Conservation (phyloP, 2,797 vertebrate genomes). For the Tenualosa thibaudeaui region DNA sequence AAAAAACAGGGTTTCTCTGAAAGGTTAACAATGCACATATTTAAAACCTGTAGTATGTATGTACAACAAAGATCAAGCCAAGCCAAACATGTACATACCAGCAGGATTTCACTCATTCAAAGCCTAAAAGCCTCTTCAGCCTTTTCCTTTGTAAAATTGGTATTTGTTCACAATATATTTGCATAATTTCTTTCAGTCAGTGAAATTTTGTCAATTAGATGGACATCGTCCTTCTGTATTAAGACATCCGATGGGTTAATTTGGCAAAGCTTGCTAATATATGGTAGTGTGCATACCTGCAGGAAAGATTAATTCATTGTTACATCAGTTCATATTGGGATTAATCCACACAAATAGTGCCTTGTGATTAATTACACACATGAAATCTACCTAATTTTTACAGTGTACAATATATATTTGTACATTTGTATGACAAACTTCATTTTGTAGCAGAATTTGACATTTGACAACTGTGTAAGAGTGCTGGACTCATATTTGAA, state of each 20-base stretch:
- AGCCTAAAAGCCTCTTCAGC: constrained; percentile 13
- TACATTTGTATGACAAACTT: not conserved
- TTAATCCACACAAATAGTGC: not conserved
- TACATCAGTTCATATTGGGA: not conserved
- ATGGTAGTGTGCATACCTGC: not conserved
- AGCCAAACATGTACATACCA: constrained; percentile 20
- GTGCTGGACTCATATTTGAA: not conserved
- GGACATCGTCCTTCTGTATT: not conserved
- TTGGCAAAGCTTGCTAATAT: not conserved
- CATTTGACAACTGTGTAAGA: not conserved
- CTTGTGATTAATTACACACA: not conserved
- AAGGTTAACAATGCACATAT: constrained; percentile 7
- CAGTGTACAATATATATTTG: not conserved
- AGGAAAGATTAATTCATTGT: not conserved
- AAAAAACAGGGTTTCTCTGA: not conserved
- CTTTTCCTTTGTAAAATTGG: not conserved
- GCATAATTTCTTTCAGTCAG: not conserved
- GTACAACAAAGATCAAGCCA: not conserved
- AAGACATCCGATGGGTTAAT: not conserved
- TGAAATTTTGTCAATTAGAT: not conserved
- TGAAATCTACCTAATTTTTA: not conserved
- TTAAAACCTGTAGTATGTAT: not conserved
- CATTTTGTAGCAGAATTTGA: not conserved
- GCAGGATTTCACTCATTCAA: constrained; percentile 10
- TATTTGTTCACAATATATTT: not conserved